A percentile compares a stretch with the other conserved stretches of the same genome.
phyloP scores from a whole-genome alignment of 2,797 vertebrate species.

The Psittacula derbiana region DNA sequence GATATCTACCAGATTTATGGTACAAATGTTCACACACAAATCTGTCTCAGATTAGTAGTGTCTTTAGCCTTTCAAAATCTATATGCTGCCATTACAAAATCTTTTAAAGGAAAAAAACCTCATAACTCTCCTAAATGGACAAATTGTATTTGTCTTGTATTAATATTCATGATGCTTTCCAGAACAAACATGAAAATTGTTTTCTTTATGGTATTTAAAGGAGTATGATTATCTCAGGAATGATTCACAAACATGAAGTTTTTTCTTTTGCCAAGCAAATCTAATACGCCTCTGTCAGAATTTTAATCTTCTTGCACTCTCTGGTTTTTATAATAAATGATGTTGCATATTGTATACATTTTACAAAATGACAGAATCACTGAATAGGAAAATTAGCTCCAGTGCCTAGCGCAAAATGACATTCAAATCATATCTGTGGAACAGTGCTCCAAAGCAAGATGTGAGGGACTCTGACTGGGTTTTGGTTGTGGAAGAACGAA shows the following conservation, averaged over 20 bases:
- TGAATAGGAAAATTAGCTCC: constrained; percentile 54
- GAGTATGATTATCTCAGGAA: background rate
- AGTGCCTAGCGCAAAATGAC: background rate
- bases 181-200: background rate
- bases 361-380: constrained; percentile 21
- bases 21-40: constrained; percentile 3
- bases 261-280: constrained; percentile 4
- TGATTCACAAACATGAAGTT: constrained; percentile 40
- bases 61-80: constrained; percentile 14
- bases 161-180: constrained; percentile 8
- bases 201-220: background rate
- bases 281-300: background rate
- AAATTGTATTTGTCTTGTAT: background rate
- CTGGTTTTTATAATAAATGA: constrained; percentile 32
- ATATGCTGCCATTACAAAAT: background rate
- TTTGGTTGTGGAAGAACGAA: background rate
- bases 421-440: background rate
- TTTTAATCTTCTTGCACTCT: constrained; percentile 19
- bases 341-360: background rate
- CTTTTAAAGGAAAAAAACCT: background rate
- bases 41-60: background rate
- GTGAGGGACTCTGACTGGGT: background rate
- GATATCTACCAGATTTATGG: constrained; percentile 4
- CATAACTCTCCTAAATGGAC: background rate
- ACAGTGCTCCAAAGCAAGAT: background rate